Evolutionary conservation across 2,888 invertebrate genomes (phyloP).

Genomic region (Eulithis testata): DNA sequence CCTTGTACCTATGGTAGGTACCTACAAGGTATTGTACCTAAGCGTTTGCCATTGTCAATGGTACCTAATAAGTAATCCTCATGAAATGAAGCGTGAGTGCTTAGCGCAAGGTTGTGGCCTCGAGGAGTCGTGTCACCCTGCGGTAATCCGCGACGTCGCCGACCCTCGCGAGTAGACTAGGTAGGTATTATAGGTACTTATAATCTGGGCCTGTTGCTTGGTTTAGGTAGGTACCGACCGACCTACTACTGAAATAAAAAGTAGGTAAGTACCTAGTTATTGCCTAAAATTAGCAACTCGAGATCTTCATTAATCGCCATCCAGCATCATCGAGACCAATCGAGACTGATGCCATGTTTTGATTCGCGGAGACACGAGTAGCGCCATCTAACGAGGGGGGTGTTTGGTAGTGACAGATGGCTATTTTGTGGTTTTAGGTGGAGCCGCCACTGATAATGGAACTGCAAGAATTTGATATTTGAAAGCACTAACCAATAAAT

Average conservation of each 20-base stretch:
- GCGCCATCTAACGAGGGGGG: constrained; percentile 24
- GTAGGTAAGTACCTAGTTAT: too few species aligned
- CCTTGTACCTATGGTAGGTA: too few species aligned
- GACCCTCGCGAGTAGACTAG: constrained; percentile 9
- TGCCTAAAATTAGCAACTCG: too few species aligned
- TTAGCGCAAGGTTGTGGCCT: constrained; percentile 35
- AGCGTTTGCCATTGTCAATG: constrained; percentile 15
- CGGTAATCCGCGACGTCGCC: constrained; percentile 49
- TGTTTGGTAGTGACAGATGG: too few species aligned
- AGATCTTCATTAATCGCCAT: too few species aligned
- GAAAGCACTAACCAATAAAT: too few species aligned
- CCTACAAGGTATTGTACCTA: constrained; percentile 5
- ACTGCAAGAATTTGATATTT: too few species aligned
- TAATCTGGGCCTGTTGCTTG: neutral
- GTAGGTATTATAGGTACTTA: neutral
- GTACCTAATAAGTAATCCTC: constrained; percentile 13
- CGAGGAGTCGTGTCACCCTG: constrained; percentile 46
- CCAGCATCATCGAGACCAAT: too few species aligned
- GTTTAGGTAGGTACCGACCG: neutral
- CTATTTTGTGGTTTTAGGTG: too few species aligned
- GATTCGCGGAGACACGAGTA: constrained; percentile 4
- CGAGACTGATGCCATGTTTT: too few species aligned
- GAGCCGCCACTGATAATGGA: too few species aligned
- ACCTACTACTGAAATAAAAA: too few species aligned
- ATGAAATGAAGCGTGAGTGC: constrained; percentile 30